Evolutionary conservation across 2,888 invertebrate genomes (phyloP).

Genomic region (Omphaloscelis lunosa): DNA sequence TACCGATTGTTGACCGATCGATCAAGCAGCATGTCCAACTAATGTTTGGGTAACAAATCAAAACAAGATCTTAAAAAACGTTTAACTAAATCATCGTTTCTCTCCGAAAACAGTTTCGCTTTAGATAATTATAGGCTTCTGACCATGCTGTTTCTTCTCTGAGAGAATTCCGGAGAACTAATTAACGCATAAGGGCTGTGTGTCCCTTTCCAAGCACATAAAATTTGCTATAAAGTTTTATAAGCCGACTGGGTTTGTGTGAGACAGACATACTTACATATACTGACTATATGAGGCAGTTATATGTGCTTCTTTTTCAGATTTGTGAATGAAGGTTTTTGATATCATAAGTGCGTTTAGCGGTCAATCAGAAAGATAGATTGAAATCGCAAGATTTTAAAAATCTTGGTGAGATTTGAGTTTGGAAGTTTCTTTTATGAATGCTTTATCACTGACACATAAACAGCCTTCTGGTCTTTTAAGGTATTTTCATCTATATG

Average conservation of each 20-base stretch:
- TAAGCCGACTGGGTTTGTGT: constrained; percentile 37
- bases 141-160: constrained; percentile 72
- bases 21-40: constrained; percentile 70
- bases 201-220: constrained; percentile 56
- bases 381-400: neutral
- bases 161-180: constrained; percentile 80
- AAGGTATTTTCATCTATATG: neutral
- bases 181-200: constrained; percentile 75
- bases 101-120: constrained; percentile 86
- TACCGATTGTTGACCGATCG: constrained; percentile 63
- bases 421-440: neutral
- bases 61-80: constrained; percentile 86
- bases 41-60: constrained; percentile 88
- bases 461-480: too few species aligned
- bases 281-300: neutral
- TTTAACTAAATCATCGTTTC: constrained; percentile 89
- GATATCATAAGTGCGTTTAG: neutral
- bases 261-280: neutral
- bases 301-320: neutral
- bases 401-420: neutral
- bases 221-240: constrained; percentile 62
- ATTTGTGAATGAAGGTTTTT: neutral
- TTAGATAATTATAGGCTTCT: constrained; percentile 89
- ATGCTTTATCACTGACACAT: neutral
- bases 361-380: neutral